Evolutionary conservation across 2,888 invertebrate genomes (phyloP).

Genomic region (Leptinotarsa rubiginosa): DNA sequence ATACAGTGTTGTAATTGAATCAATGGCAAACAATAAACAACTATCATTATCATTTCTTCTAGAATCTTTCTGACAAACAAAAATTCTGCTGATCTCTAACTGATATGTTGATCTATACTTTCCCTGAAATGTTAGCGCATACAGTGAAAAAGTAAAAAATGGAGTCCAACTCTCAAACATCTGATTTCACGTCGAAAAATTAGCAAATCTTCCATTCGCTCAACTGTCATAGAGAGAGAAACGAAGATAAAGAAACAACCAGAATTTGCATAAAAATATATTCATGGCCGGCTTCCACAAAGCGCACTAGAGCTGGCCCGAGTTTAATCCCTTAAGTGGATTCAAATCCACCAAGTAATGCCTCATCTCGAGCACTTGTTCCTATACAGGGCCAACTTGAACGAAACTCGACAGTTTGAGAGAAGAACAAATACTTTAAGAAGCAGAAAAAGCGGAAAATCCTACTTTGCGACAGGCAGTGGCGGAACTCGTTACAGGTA

Average conservation of each 20-base stretch:
- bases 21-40: too few species aligned
- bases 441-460: constrained; percentile 45
- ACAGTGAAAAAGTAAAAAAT: neutral
- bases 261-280: constrained; percentile 20
- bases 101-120: neutral
- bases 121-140: neutral
- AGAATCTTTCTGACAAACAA: neutral
- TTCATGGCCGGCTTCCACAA: constrained; percentile 18
- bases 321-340: constrained; percentile 65
- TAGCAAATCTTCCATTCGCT: neutral
- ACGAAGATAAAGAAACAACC: neutral
- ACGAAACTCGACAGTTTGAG: constrained; percentile 29
- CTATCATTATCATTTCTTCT: too few species aligned
- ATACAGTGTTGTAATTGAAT: too few species aligned
- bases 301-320: constrained; percentile 22
- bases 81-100: neutral
- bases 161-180: neutral
- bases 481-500: constrained; percentile 3
- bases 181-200: neutral
- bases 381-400: constrained; percentile 40
- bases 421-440: constrained; percentile 50
- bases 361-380: constrained; percentile 55
- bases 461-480: constrained; percentile 43
- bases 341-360: constrained; percentile 59
- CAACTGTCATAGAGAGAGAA: neutral